Evolutionary conservation across 2,797 vertebrate genomes (phyloP).

Genomic region (Phataginus tetradactyla): DNA sequence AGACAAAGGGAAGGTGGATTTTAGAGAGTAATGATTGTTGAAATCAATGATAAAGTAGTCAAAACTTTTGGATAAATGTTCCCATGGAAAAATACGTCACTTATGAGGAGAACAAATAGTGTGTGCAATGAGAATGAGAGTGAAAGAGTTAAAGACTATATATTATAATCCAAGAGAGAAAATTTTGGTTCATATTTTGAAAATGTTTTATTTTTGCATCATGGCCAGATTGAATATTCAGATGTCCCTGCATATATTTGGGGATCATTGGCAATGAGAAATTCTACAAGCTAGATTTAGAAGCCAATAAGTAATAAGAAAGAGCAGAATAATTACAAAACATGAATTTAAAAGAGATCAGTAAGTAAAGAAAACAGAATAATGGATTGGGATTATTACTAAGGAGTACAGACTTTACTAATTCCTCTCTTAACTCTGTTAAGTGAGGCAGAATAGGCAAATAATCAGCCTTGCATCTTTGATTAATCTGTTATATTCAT

Average conservation of each 20-base stretch:
- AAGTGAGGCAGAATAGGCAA: background rate
- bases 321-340: background rate
- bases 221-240: background rate
- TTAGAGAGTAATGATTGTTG: background rate
- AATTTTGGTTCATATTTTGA: background rate
- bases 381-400: background rate
- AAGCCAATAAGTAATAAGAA: background rate
- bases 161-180: background rate
- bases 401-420: background rate
- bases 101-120: background rate
- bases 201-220: background rate
- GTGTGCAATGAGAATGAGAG: too few species aligned
- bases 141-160: background rate
- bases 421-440: background rate
- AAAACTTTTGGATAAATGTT: background rate
- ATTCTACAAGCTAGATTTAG: background rate
- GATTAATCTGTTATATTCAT: background rate
- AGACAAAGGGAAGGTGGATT: background rate
- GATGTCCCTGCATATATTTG: background rate
- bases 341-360: background rate
- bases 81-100: background rate
- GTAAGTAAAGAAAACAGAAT: background rate
- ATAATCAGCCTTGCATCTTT: background rate
- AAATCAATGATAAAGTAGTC: background rate
- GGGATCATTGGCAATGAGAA: background rate